phyloP scores from a whole-genome alignment of 2,888 invertebrate genomes.

The Dryomyza anilis region DNA sequence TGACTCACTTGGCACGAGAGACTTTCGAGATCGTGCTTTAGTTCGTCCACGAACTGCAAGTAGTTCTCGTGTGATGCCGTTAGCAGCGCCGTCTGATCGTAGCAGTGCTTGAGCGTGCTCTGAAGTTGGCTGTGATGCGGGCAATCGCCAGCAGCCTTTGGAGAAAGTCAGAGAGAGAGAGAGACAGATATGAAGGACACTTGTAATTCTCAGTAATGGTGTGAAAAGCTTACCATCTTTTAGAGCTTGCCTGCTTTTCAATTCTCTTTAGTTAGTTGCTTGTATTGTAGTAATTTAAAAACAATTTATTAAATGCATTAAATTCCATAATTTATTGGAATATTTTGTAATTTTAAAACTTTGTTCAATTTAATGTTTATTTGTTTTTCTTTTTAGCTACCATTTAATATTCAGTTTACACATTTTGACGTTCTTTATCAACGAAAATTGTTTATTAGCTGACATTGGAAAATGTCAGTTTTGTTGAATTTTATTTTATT shows the following conservation, averaged over 20 bases:
- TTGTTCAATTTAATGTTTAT: too few relatives aligned
- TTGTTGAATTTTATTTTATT: background rate
- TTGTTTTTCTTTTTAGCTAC: background rate
- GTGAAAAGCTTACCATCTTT: background rate
- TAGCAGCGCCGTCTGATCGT: conserved; percentile 40
- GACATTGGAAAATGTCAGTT: background rate
- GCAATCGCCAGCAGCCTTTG: conserved; percentile 38
- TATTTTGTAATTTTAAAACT: too few relatives aligned
- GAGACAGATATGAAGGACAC: background rate
- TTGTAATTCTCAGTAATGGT: too few relatives aligned
- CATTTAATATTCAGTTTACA: background rate
- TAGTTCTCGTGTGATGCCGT: conserved; percentile 50
- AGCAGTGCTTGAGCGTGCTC: conserved; percentile 44
- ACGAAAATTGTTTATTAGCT: background rate
- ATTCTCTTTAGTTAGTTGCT: background rate
- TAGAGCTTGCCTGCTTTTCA: background rate
- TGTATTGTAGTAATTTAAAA: background rate
- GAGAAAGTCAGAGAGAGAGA: conserved; percentile 11
- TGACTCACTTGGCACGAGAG: conserved; percentile 53
- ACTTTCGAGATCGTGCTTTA: conserved; percentile 53
- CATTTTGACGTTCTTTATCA: background rate
- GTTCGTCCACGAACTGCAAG: conserved; percentile 55
- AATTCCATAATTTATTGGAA: conserved; percentile 7
- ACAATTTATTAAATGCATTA: background rate
- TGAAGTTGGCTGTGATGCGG: conserved; percentile 46